Conservation (phyloP, 2,797 vertebrate species). For the Babyrousa celebensis region DNA sequence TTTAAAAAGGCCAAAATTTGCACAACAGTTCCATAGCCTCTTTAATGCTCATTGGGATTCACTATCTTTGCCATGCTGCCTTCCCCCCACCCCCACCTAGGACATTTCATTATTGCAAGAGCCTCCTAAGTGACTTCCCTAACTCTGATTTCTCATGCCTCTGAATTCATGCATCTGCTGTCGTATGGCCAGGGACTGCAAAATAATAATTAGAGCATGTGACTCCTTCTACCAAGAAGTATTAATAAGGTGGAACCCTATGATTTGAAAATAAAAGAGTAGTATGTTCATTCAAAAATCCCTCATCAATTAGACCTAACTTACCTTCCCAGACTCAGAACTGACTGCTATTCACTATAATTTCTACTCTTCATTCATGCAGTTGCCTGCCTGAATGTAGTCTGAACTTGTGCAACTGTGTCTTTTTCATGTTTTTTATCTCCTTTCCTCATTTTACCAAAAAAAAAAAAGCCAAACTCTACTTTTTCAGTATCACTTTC, state of each 20-base stretch:
- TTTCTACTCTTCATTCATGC: background rate
- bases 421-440: background rate
- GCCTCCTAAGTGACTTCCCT: background rate
- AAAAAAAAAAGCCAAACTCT: background rate
- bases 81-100: background rate
- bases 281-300: background rate
- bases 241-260: background rate
- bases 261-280: constrained; percentile 17
- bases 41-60: background rate
- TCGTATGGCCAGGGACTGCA: background rate
- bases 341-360: background rate
- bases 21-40: background rate
- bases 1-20: background rate
- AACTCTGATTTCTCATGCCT: background rate
- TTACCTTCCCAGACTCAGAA: background rate
- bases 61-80: background rate
- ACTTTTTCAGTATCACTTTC: background rate
- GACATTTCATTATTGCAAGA: background rate
- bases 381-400: background rate
- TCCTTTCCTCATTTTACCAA: background rate
- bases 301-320: background rate
- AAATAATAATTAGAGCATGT: background rate
- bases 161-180: background rate
- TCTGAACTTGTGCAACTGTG: accelerated
- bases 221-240: background rate